phyloP scores from a whole-genome alignment of 92 coral and sea anemone genomes.

The Blastomussa wellsi region DNA sequence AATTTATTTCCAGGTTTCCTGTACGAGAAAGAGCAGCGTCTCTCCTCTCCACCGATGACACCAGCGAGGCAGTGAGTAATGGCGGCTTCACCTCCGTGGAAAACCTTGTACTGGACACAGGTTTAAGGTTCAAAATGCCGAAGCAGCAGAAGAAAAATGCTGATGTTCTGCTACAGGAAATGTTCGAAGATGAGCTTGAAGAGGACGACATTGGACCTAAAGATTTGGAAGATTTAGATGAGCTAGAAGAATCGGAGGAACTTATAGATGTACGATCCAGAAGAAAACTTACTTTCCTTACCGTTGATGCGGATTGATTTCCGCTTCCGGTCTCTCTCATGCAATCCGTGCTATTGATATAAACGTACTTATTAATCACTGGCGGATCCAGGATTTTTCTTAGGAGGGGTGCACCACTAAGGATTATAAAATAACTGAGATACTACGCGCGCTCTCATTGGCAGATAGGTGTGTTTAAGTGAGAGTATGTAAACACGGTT shows the following conservation, averaged over 20 bases:
- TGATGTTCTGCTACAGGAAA: conserved; percentile 87
- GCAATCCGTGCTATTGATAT: neutral
- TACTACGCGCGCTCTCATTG: too few relatives aligned
- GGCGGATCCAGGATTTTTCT: too few relatives aligned
- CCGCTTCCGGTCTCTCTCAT: neutral
- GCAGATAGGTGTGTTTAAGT: too few relatives aligned
- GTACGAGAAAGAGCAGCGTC: conserved; percentile 77
- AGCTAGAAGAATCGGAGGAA: conserved; percentile 73
- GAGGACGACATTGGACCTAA: conserved; percentile 90
- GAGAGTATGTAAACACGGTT: too few relatives aligned
- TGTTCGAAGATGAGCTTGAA: conserved; percentile 92
- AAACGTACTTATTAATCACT: neutral
- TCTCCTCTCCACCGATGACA: conserved; percentile 53
- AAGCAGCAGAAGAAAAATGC: conserved; percentile 92
- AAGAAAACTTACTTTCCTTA: conserved; percentile 71
- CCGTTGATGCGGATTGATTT: conserved; percentile 51
- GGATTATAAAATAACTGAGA: too few relatives aligned
- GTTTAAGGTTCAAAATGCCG: conserved; percentile 83
- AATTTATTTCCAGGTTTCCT: conserved; percentile 70
- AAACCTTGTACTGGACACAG: conserved; percentile 70
- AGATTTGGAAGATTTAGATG: conserved; percentile 80
- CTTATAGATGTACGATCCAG: conserved; percentile 38
- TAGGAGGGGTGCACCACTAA: too few relatives aligned
- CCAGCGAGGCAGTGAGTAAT: conserved; percentile 18
- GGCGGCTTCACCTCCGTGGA: conserved; percentile 63